Conservation (phyloP, 2,113 vertebrate species). For the Bubo bubo region DNA sequence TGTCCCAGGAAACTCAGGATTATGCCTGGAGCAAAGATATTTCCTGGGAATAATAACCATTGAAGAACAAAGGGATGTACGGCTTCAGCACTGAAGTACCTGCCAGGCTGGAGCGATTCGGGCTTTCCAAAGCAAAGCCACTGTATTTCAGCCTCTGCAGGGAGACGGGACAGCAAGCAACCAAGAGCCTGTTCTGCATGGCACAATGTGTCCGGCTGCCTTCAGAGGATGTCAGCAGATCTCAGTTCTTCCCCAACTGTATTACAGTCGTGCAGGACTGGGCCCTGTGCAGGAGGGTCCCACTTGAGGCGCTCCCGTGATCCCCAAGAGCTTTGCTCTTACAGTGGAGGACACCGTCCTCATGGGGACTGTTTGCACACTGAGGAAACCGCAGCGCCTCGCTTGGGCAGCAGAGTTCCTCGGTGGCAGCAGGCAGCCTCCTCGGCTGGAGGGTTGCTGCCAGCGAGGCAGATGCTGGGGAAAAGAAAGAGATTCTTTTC, state of each 20-base stretch:
- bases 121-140: not conserved
- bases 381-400: not conserved
- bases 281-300: not conserved
- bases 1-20: not conserved
- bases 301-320: not conserved
- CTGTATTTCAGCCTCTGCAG: not conserved
- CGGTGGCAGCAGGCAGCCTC: not conserved
- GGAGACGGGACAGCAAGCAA: not conserved
- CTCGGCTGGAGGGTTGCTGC: not conserved
- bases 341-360: accelerated
- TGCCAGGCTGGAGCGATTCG: not conserved
- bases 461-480: not conserved
- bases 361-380: not conserved
- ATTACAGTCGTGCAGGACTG: not conserved
- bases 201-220: accelerated
- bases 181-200: not conserved
- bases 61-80: not conserved
- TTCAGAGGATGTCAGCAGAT: not conserved
- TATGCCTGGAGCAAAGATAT: not conserved
- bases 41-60: not conserved
- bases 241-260: not conserved
- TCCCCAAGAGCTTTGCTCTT: not conserved
- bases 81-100: not conserved
- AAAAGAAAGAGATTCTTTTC: not conserved
- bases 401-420: not conserved